Evolutionary conservation across 2,888 invertebrate genomes (phyloP), one percentile per base, ranked within the genome.

Genomic region (Epistrophe eligans): DNA sequence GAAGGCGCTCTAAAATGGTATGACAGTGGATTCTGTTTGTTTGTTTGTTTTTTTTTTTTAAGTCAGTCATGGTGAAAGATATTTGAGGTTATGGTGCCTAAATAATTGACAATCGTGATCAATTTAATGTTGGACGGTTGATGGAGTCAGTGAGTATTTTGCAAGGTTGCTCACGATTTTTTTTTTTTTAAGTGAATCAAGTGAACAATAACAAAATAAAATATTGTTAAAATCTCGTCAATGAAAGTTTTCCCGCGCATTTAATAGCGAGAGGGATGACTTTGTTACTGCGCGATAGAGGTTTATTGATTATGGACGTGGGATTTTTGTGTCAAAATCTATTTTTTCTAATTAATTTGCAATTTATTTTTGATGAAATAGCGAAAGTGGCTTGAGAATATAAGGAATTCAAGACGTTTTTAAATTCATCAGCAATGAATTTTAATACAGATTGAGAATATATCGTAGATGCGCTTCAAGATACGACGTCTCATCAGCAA

Each of bases 31-130:
- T 62, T 62, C 15, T 13, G 38, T 1, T 28, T 55, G 0, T 15
- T 55, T 55, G 2, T 7, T 48, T 9, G 8, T 70, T 55, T 48
- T 8, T 58, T 19, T 35, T 0, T 38, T 19, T 1, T 10, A 0
- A 24, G 24, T 24, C 4, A 45, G 52, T 58, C 66, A 40, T 48
- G 43, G 79, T 72, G 84, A 67, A 84, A 71, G 79, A 84, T 38
- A 55, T 45, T 58, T 64, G 74, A 82, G 66, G 79, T 79, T 83
- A 67, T 79, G 79, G 71, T 87, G 71, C 40, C 66, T 83, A 76
- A 87, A 76, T 87, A 87, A 87, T 87, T 83, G 87, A 72, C 79
- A 83, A 60, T 87, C 87, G 87, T 87, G 87, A 87, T 83, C 87
- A 83, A 87, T 79, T 76, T 66, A 35, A 79, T 83, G 80, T 77